Evolutionary conservation across 2,888 invertebrate genomes (phyloP).

Genomic region (Cepaea hortensis): DNA sequence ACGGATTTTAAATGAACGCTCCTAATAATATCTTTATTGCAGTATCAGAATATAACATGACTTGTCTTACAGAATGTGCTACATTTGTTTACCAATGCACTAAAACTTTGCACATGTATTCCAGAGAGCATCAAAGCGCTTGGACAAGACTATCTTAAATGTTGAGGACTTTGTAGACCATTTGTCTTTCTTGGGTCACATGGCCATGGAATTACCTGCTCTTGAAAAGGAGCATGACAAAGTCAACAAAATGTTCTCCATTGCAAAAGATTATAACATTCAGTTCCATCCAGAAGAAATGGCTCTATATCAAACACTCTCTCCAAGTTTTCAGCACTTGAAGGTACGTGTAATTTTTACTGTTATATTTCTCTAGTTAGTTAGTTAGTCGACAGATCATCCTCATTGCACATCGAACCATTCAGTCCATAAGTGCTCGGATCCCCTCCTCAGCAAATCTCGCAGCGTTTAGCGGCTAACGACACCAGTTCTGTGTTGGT

Average conservation of each 20-base stretch:
- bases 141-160: constrained; percentile 71
- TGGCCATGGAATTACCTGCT: constrained; percentile 73
- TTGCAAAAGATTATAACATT: constrained; percentile 73
- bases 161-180: constrained; percentile 77
- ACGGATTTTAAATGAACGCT: no score
- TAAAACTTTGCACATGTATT: background rate
- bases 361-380: no score
- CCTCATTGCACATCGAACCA: no score
- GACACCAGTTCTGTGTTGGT: no score
- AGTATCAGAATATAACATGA: no score
- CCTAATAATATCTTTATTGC: no score
- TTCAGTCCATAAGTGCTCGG: no score
- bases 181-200: constrained; percentile 74
- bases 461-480: no score
- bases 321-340: constrained; percentile 75
- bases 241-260: constrained; percentile 75
- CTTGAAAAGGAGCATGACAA: constrained; percentile 74
- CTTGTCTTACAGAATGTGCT: no score
- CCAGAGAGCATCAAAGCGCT: constrained; percentile 73
- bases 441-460: no score
- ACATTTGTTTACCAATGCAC: no score
- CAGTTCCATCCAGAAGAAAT: constrained; percentile 72
- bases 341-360: constrained; percentile 63
- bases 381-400: no score
- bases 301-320: constrained; percentile 75